These are phyloP conservation scores for Incurvaria masculella DNA, from an alignment of 2,888 invertebrate species.

Conservation along the genomic window DNA sequence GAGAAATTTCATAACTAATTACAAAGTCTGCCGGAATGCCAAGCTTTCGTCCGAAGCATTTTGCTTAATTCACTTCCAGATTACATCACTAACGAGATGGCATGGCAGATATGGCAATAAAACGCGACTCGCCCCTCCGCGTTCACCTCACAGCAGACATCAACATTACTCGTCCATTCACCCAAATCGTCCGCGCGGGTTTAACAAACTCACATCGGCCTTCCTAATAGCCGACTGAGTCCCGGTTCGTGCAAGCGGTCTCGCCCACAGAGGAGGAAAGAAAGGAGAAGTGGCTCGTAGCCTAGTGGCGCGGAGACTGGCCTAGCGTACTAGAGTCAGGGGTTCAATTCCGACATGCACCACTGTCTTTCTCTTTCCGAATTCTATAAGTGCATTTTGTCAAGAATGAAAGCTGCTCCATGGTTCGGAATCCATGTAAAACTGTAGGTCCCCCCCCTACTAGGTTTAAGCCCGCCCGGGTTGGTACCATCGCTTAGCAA, in stretches of 20 bases:
- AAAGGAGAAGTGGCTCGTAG: too few relatives aligned
- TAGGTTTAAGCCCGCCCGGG: too few relatives aligned
- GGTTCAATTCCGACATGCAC: too few relatives aligned
- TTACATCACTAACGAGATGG: background rate
- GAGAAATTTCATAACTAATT: background rate
- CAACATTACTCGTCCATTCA: background rate
- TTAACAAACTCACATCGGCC: background rate
- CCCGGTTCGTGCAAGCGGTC: background rate
- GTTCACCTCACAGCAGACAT: background rate
- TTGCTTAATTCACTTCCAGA: background rate
- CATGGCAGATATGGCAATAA: background rate
- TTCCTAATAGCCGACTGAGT: background rate
- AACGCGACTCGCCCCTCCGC: background rate
- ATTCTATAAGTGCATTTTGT: too few relatives aligned
- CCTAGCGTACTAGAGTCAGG: too few relatives aligned
- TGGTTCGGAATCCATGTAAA: too few relatives aligned
- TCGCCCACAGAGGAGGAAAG: too few relatives aligned
- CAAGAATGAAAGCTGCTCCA: too few relatives aligned
- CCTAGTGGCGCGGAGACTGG: too few relatives aligned
- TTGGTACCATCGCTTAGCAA: too few relatives aligned
- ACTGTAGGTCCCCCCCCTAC: too few relatives aligned
- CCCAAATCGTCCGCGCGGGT: background rate
- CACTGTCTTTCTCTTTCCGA: too few relatives aligned
- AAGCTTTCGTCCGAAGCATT: background rate
- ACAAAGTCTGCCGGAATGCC: background rate